Base-by-base conservation (phyloP, 2,888 invertebrate genomes). In the Heteromurus nitidus region DNA sequence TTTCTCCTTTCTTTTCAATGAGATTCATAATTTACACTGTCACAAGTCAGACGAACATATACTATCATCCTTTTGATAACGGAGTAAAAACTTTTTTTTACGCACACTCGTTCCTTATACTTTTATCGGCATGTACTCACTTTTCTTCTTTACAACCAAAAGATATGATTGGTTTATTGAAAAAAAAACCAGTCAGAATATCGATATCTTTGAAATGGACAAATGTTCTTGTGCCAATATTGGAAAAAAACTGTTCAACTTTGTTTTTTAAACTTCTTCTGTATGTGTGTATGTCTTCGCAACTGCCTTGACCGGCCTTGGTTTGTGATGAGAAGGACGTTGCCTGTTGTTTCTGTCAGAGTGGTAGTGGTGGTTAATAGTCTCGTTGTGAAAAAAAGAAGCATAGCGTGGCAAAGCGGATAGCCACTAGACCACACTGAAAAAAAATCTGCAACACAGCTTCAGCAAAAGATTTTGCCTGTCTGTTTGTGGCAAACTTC, bases 281-380 rank as follows among this genome's bases (percentile, higher is more conserved):
- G n/a, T n/a, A n/a, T 60, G 28, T 18, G 1, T 26, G 18, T 64
- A n/a, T 16, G n/a, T 36, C 36, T 28, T 36, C 60, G 28, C n/a
- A n/a, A n/a, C 79, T 79, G 72, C 79, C 79, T 79, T 79, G 79
- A 79, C 79, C 79, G 79, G 79, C 79, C 79, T 79, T 79, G 79
- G 65, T 79, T 77, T 62, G 31, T 30, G 55, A 30, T 16, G 62
- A 70, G 79, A 72, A 79, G 79, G 79, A 64, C 79, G 79, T 79
- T 72, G 76, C 60, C 18, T 50, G 73, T 50, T 62, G 53, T 18
- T 62, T 2, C 42, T 55, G 36, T 58, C 42, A 50, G 50, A 31
- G n/a, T 11, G 62, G 20, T 62, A n/a, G 28, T 13, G 3, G 47
- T 36, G 36, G 7, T 9, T 36, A 36, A 58, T 24, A 58, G 9